Evolutionary conservation across 2,113 vertebrate species (phyloP).

Genomic region (Serranochromis macrocephalus): DNA sequence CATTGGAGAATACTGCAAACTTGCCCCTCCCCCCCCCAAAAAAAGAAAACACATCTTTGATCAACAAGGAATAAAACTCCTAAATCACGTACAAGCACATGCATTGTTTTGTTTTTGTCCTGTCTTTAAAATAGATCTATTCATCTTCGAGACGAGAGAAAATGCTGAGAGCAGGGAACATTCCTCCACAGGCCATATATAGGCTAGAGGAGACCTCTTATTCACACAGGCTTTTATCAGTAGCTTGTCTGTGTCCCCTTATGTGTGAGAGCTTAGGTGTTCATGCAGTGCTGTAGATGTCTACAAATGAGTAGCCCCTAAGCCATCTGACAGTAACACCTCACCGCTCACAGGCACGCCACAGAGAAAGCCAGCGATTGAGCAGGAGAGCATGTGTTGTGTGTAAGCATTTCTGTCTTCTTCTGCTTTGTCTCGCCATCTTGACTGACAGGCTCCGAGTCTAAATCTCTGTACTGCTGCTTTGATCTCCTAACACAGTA

Average conservation of each 20-base stretch:
- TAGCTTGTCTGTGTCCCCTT: not conserved
- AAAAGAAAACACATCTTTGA: constrained; percentile 31
- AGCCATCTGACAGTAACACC: constrained; percentile 56
- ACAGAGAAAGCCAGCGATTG: constrained; percentile 12
- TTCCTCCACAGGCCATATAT: constrained; percentile 56
- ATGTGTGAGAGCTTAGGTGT: constrained; percentile 26
- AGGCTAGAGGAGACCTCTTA: constrained; percentile 28
- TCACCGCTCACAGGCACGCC: constrained; percentile 46
- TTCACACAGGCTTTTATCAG: constrained; percentile 11
- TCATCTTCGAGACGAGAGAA: constrained; percentile 59
- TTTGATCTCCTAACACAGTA: constrained; percentile 63
- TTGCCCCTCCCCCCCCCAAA: not conserved
- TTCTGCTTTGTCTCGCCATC: constrained; percentile 54
- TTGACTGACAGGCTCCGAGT: constrained; percentile 51
- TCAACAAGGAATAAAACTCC: constrained; percentile 23
- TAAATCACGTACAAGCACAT: constrained; percentile 37
- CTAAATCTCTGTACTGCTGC: constrained; percentile 47
- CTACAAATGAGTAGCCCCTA: constrained; percentile 58
- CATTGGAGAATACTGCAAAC: constrained; percentile 31
- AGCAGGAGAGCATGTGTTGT: constrained; percentile 27
- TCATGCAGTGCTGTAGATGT: constrained; percentile 30
- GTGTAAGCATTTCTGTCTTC: constrained; percentile 65
- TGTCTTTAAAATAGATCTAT: constrained; percentile 59
- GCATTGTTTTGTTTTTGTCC: constrained; percentile 53
- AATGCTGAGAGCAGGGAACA: constrained; percentile 67